Evolutionary conservation across 2,888 invertebrate species (phyloP), one percentile per base, ranked within the genome.

Genomic region (Terebella lapidaria): DNA sequence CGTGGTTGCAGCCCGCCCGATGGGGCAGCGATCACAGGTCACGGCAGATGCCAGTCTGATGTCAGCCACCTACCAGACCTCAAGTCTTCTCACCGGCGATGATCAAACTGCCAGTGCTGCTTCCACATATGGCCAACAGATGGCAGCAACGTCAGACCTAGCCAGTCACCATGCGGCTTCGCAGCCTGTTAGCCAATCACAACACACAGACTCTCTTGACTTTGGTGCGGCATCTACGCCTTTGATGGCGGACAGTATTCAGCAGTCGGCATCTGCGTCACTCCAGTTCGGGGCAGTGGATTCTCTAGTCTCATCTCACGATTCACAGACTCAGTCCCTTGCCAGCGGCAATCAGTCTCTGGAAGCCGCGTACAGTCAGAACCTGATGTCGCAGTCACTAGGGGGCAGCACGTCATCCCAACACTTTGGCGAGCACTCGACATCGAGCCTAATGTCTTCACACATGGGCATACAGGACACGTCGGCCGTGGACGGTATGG

Each of bases 1-100:
- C 27, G 74, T 75, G 4, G 74, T 75, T 3, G 74, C 72, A 55
- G 74, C 73, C 26, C 74, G 73, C 51, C 73, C 75, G 3, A 73
- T 74, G 73, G 42, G n/a, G 10, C 10, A 15, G 42, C n/a, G 42
- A 10, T 35, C n/a, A n/a, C n/a, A 15, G 42, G 10, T 35, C n/a
- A 35, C n/a, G 10, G n/a, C n/a, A 35, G 42, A 35, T 35, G 42
- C 42, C 42, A n/a, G 10, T n/a, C 10, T 35, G 10, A 10, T 15
- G 42, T n/a, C 10, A n/a, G n/a, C 42, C n/a, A 35, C 10, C n/a
- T 35, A 35, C n/a, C 42, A 35, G n/a, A 35, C 10, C 42, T 15
- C 42, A 35, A 35, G n/a, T 35, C n/a, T 35, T 15, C 42, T 35
- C n/a, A n/a, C 10, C 42, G n/a, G 10, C n/a, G 42, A 35, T 15